phyloP scores from a whole-genome alignment of 2,797 vertebrate species.

The Tachyglossus aculeatus region DNA sequence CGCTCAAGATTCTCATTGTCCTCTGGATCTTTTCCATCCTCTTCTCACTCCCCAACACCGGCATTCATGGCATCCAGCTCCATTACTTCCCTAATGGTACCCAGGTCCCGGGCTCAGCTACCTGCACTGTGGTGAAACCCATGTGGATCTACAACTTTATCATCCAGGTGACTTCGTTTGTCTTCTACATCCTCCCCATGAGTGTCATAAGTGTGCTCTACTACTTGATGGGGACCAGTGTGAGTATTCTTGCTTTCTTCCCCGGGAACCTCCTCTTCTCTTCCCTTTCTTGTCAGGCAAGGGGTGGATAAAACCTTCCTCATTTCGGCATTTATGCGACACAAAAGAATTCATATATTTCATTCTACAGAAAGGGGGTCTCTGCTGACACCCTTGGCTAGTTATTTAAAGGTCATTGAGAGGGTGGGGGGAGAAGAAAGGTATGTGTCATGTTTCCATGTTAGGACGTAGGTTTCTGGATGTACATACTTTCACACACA shows the following conservation, averaged over 20 bases:
- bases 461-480: no score
- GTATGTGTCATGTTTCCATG: no score
- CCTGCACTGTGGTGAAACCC: constrained; percentile 70
- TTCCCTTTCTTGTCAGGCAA: no score
- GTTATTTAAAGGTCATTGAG: no score
- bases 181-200: constrained; percentile 81
- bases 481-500: no score
- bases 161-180: constrained; percentile 74
- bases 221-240: constrained; percentile 77
- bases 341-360: no score
- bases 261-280: neutral
- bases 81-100: constrained; percentile 75
- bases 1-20: constrained; percentile 64
- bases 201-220: constrained; percentile 77
- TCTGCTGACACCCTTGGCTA: no score
- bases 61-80: constrained; percentile 71
- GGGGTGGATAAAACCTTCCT: no score
- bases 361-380: no score
- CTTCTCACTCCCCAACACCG: constrained; percentile 76
- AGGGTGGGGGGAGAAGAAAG: no score
- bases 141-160: constrained; percentile 80
- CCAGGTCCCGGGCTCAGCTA: constrained; percentile 72
- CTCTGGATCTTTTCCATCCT: constrained; percentile 74
- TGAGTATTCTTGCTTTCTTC: constrained; percentile 62
- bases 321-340: no score